These are phyloP conservation scores for Notospermus geniculatus DNA, from an alignment of 1,140 invertebrate species.

Conservation along the genomic window DNA sequence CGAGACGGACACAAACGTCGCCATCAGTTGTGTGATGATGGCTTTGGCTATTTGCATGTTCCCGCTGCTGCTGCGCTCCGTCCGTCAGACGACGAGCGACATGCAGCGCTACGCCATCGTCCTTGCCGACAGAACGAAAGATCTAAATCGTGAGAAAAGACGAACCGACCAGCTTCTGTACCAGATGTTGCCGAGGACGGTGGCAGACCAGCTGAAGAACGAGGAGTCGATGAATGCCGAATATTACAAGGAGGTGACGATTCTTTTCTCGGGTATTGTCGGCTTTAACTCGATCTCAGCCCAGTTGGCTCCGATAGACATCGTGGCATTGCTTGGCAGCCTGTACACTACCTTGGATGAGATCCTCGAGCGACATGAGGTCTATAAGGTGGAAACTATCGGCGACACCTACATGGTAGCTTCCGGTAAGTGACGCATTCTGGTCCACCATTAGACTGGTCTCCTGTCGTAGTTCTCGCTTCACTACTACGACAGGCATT, in stretches of 20 bases:
- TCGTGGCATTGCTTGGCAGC: constrained; percentile 49
- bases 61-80: not conserved
- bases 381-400: constrained; percentile 48
- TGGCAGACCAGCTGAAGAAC: constrained; percentile 17
- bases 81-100: not conserved
- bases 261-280: constrained; percentile 79
- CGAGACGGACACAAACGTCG: not conserved
- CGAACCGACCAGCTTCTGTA: constrained; percentile 7
- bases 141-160: constrained; percentile 2
- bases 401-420: constrained; percentile 52
- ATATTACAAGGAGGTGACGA: constrained; percentile 54
- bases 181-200: constrained; percentile 18
- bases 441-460: constrained; percentile 60
- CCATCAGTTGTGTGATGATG: constrained; percentile 4
- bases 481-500: too few relatives aligned
- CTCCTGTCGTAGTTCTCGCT: too few relatives aligned
- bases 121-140: constrained; percentile 9
- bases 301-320: constrained; percentile 68
- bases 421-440: constrained; percentile 35
- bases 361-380: constrained; percentile 32
- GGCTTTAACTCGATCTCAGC: constrained; percentile 70
- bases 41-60: not conserved
- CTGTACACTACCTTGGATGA: constrained; percentile 30
- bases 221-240: constrained; percentile 15
- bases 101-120: constrained; percentile 8